Evolutionary conservation across 2,888 invertebrate species (phyloP), one percentile per base, ranked within the genome.

Genomic region (Anagyrus pseudococci): DNA sequence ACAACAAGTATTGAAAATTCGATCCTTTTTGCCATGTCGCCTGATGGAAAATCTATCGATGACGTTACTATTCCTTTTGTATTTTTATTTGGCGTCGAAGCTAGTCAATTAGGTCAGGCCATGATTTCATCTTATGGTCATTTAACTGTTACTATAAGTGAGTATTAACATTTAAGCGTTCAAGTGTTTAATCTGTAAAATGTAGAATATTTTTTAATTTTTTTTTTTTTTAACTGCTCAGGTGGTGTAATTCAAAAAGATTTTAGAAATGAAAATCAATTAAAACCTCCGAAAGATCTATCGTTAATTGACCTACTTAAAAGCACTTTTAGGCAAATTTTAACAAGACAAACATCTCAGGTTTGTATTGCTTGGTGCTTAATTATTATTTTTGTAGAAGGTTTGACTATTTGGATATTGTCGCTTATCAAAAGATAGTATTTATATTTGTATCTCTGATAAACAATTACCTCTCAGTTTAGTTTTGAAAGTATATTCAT

Each of bases 11-110:
- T 90, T 46, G 86, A 88, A 29, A 88, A 85, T 54, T 89, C 92
- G 1, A 90, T 93, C 0, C 87, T 96, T 83, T 98, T 98, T 83
- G 95, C 96, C 4, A 98, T 98, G 98, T 95, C 96, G 0, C 96
- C 96, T 1, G 97, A 98, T 81, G 95, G 94, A 0, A 77, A 75
- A 56, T 75, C 73, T 41, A 86, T 83, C 2, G 90, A 92, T 69
- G 93, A 96, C 77, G 91, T 97, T 7, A 86, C 83, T 68, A 95
- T 97, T 75, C 95, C 96, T 0, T 87, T 94, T n/a, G 92, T 96
- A 8, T 97, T 97, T 79, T 85, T 97, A 57, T 97, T 93, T 79
- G 85, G 87, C 6, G 84, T 86, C 63, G 95, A 96, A 79, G 93
- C 91, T 1, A 80, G 83, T 15, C 85, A 87, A 69, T 81, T 96